These are phyloP conservation scores for Alca torda DNA, from an alignment of 2,797 vertebrate species.

Conservation along the genomic window DNA sequence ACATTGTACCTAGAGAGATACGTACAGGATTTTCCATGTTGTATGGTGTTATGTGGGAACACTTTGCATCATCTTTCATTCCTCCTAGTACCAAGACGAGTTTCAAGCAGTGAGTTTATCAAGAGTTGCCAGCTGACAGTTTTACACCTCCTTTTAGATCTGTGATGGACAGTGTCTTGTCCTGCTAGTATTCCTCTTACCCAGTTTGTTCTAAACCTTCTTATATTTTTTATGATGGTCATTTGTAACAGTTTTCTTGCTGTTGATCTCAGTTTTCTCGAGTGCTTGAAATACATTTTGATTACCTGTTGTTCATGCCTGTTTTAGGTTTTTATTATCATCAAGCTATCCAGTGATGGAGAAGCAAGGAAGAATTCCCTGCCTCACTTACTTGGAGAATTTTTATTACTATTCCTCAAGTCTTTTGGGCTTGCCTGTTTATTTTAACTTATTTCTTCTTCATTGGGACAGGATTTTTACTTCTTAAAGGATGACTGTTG, in stretches of 20 bases:
- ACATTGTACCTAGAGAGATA: neutral
- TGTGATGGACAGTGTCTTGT: neutral
- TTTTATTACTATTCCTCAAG: neutral
- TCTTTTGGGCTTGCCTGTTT: neutral
- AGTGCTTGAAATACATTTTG: neutral
- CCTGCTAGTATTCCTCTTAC: neutral
- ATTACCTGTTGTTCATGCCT: neutral
- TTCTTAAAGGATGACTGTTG: neutral
- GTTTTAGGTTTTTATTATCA: neutral
- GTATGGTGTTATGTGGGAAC: neutral
- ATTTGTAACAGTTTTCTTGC: neutral
- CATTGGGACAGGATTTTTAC: neutral
- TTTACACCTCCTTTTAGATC: neutral
- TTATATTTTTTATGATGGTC: neutral
- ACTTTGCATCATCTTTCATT: neutral
- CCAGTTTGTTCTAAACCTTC: neutral
- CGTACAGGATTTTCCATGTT: neutral
- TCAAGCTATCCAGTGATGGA: neutral
- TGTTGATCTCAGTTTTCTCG: neutral
- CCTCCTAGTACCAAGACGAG: neutral
- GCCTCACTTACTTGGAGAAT: neutral
- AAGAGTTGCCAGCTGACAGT: neutral
- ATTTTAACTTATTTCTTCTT: neutral
- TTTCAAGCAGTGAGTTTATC: neutral
- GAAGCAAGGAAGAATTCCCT: neutral